These are phyloP conservation scores for Talpa occidentalis DNA, from an alignment of 2,113 vertebrate species.

Conservation along the genomic window DNA sequence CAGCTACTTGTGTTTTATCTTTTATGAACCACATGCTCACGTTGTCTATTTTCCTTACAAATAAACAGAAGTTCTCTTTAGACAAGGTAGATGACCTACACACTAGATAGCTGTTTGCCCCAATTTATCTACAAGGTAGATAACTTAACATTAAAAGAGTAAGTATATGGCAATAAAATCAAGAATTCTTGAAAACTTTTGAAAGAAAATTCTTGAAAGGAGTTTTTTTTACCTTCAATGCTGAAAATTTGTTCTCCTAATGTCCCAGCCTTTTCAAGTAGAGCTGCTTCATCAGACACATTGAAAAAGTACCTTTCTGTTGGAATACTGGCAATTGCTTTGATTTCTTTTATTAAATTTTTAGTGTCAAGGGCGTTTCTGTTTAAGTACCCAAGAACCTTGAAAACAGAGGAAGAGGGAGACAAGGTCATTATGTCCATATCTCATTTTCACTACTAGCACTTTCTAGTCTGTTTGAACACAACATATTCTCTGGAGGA, in stretches of 20 bases:
- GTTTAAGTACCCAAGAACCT: constrained; percentile 96
- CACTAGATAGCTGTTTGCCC: too few species aligned
- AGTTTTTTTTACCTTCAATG: constrained; percentile 92
- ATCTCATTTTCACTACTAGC: background rate
- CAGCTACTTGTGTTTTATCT: background rate
- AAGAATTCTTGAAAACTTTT: background rate
- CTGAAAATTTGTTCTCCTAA: constrained; percentile 97
- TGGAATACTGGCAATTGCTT: constrained; percentile 95
- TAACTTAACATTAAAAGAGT: background rate
- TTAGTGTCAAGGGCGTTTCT: constrained; percentile 91
- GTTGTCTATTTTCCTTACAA: background rate
- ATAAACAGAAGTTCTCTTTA: background rate
- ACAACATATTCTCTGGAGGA: background rate
- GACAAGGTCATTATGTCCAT: background rate
- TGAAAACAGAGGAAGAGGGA: constrained; percentile 40
- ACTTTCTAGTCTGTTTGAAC: background rate
- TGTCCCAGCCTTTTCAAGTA: constrained; percentile 94
- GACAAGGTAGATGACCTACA: background rate
- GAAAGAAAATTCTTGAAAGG: background rate
- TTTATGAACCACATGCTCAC: background rate
- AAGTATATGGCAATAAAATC: background rate
- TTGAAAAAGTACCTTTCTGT: constrained; percentile 95
- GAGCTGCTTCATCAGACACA: constrained; percentile 93
- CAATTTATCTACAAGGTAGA: rapidly evolving
- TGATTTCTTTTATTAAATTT: constrained; percentile 95